Evolutionary conservation across 2,113 vertebrate species (phyloP).

Genomic region (Seriola dumerili): DNA sequence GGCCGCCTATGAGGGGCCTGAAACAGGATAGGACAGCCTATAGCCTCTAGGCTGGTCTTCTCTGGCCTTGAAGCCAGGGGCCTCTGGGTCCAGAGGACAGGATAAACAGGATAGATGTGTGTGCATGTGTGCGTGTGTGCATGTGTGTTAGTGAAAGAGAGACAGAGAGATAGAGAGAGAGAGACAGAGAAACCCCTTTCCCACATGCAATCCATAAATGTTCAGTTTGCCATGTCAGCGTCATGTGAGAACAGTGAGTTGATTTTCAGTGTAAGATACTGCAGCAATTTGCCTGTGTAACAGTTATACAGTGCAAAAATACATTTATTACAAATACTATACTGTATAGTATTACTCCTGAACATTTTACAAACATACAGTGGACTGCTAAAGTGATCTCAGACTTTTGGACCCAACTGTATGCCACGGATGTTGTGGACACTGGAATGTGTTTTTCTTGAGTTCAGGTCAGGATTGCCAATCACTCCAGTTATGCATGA

Average conservation of each 20-base stretch:
- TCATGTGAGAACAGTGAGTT: constrained; percentile 49
- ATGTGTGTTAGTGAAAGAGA: constrained; percentile 1
- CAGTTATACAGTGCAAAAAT: background rate
- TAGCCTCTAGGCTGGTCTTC: constrained; percentile 73
- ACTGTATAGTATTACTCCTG: background rate
- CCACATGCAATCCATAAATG: constrained; percentile 62
- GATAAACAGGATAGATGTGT: constrained; percentile 68
- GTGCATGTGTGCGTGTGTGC: constrained; percentile 37
- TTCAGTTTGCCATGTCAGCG: constrained; percentile 49
- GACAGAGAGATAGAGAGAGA: constrained; percentile 11
- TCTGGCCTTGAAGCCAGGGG: constrained; percentile 79
- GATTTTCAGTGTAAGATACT: constrained; percentile 27
- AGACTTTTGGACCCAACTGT: no score
- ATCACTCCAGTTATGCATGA: background rate
- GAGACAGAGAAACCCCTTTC: constrained; percentile 43
- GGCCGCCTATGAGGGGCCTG: constrained; percentile 76
- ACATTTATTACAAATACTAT: background rate
- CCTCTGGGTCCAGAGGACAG: constrained; percentile 72
- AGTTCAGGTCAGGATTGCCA: background rate
- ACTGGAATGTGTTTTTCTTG: background rate
- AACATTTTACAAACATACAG: background rate
- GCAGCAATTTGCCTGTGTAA: constrained; percentile 26
- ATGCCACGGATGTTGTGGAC: background rate
- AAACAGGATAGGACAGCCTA: constrained; percentile 80
- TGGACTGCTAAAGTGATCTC: no score